These are phyloP conservation scores for Zophobas morio DNA, from an alignment of 1,140 invertebrate genomes.

Conservation along the genomic window DNA sequence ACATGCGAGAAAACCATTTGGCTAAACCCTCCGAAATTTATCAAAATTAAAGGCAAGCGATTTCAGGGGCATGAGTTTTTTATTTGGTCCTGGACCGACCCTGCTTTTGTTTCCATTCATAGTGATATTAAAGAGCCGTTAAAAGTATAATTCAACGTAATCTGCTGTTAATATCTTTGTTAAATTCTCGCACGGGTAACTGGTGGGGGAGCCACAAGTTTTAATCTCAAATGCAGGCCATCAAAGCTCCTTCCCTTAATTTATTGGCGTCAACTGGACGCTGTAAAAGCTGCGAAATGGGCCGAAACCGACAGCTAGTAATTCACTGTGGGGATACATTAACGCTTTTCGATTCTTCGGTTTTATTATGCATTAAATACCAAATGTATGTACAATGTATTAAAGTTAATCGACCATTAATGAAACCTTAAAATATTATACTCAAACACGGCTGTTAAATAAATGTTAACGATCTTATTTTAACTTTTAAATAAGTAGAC, in stretches of 20 bases:
- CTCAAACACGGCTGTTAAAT: too few relatives aligned
- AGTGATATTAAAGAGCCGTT: slow-evolving; percentile 24
- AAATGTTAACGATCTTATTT: too few relatives aligned
- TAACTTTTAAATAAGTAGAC: too few relatives aligned
- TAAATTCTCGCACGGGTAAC: slow-evolving; percentile 15
- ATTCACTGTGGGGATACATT: slow-evolving; percentile 45
- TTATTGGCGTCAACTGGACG: slow-evolving; percentile 47
- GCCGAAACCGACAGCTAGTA: slow-evolving; percentile 45
- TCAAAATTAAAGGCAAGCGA: slow-evolving; percentile 39
- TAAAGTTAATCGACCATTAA: neutral
- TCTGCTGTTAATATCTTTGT: slow-evolving; percentile 28
- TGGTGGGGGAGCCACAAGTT: slow-evolving; percentile 21
- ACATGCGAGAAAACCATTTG: slow-evolving; percentile 19
- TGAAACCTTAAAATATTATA: neutral
- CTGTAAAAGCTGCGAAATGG: slow-evolving; percentile 48
- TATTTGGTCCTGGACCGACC: slow-evolving; percentile 8
- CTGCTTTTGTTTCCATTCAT: slow-evolving; percentile 37
- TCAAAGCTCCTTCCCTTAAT: slow-evolving; percentile 42
- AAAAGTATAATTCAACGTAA: slow-evolving; percentile 37
- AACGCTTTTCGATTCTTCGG: slow-evolving; percentile 46
- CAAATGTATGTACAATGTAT: neutral
- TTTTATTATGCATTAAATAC: slow-evolving; percentile 48
- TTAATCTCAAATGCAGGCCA: slow-evolving; percentile 38
- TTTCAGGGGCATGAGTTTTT: slow-evolving; percentile 37
- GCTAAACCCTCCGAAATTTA: slow-evolving; percentile 40